Conservation (phyloP, 2,797 vertebrate species). For the Hydrolagus colliei region DNA sequence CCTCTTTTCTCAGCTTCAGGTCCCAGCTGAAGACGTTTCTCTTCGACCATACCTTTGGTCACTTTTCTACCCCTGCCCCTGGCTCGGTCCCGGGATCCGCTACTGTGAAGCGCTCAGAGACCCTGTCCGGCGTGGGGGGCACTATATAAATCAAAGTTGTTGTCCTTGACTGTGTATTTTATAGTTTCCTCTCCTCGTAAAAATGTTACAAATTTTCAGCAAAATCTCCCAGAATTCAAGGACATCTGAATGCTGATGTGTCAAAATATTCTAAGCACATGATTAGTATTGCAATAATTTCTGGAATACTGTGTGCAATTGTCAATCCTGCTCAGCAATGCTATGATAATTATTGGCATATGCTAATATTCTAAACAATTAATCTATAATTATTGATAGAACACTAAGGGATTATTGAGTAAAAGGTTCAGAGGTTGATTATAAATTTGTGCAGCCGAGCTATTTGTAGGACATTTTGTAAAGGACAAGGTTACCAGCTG, state of each 20-base stretch:
- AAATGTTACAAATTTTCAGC: neutral
- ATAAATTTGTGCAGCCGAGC: neutral
- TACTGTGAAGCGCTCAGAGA: too few relatives aligned
- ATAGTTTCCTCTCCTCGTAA: neutral
- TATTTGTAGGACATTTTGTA: neutral
- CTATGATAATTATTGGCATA: too few relatives aligned
- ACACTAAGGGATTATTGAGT: neutral
- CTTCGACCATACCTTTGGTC: too few relatives aligned
- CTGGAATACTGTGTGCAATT: neutral
- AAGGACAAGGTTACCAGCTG: neutral
- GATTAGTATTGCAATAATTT: neutral
- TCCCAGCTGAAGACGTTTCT: too few relatives aligned
- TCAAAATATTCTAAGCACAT: neutral
- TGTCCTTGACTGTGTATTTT: neutral
- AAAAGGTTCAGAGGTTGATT: neutral
- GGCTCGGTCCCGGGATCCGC: too few relatives aligned
- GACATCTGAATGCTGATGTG: neutral
- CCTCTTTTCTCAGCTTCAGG: too few relatives aligned
- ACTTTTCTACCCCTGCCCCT: too few relatives aligned
- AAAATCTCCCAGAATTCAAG: neutral
- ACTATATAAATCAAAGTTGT: too few relatives aligned
- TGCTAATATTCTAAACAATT: neutral
- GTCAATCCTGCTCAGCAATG: too few relatives aligned
- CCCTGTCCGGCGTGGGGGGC: too few relatives aligned
- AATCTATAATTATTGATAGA: neutral